phyloP scores from a whole-genome alignment of 2,888 invertebrate species.

The Noctua pronuba region DNA sequence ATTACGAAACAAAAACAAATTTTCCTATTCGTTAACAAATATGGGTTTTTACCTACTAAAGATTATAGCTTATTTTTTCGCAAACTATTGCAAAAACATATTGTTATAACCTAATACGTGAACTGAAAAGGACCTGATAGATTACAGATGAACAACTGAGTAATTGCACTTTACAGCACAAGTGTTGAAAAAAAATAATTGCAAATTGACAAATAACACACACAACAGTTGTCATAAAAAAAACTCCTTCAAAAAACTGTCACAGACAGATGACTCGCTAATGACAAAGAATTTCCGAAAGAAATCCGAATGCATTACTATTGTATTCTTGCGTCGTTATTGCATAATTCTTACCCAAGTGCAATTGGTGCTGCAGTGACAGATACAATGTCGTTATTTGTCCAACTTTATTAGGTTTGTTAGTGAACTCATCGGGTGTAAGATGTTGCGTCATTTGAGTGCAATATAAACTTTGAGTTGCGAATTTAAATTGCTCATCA shows the following conservation, averaged over 20 bases:
- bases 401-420: conserved; percentile 33
- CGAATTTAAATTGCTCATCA: conserved; percentile 31
- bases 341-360: conserved; percentile 50
- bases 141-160: conserved; percentile 3
- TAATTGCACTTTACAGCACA: neutral
- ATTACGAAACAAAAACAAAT: neutral
- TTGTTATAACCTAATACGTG: neutral
- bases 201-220: conserved; percentile 23
- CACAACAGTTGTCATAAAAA: conserved; percentile 20
- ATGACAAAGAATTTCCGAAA: conserved; percentile 52
- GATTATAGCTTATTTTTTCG: neutral
- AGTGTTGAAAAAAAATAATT: neutral
- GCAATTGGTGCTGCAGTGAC: conserved; percentile 40
- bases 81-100: neutral
- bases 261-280: conserved; percentile 46
- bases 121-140: neutral
- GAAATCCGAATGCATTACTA: conserved; percentile 34
- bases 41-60: neutral
- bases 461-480: conserved; percentile 25
- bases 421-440: conserved; percentile 31
- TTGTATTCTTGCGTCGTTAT: conserved; percentile 38
- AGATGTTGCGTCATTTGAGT: conserved; percentile 38
- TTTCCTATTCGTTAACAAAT: too few species aligned
- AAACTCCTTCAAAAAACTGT: conserved; percentile 12
- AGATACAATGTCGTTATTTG: conserved; percentile 21